Evolutionary conservation across 1,140 invertebrate species (phyloP), one percentile per base, ranked within the genome.

Genomic region (Vanessa tameamea): DNA sequence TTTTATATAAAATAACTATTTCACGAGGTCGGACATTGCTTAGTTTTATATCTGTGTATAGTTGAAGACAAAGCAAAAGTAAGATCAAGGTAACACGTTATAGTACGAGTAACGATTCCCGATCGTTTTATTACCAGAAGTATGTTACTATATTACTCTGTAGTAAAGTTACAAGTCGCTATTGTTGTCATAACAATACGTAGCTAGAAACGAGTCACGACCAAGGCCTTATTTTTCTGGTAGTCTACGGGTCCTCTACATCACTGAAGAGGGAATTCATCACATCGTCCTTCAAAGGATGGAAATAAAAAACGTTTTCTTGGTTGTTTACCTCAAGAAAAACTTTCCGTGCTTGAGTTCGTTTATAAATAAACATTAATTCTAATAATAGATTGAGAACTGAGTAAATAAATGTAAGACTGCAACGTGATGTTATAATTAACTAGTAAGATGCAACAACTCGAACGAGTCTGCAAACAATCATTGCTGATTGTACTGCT

Each of bases 1-100:
- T 16, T 67, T 69, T 20, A 59, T 51, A 55, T 51, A 31, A 61
- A 66, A 67, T 67, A 14, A 67, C 26, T 47, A 59, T 48, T 73
- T 37, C 15, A 69, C 16, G 57, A 61, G 37, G 55, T 23, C 55
- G 26, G 26, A 59, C 53, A 55, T 23, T 57, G 9, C 11, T 23
- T 57, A 5, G 11, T 2, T n/a, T 7, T 53, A 16, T 23, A 23
- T 5, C 37, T 43, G 37, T 23, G 16, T 57, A 57, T 23, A 7
- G 20, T 3, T 57, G 53, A 20, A 26, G 12, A 61, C 57, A 61
- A 61, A 61, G 13, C 23, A 15, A 61, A 7, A 14, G 57, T 59
- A 59, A 69, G 16, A 69, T 69, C 51, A 69, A 69, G 53, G 66
- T 69, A 23, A 47, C 31, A 43, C 51, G 14, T 55, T 57, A 47